Evolutionary conservation across 2,797 vertebrate genomes (phyloP).

Genomic region (Gephyroberyx darwinii): DNA sequence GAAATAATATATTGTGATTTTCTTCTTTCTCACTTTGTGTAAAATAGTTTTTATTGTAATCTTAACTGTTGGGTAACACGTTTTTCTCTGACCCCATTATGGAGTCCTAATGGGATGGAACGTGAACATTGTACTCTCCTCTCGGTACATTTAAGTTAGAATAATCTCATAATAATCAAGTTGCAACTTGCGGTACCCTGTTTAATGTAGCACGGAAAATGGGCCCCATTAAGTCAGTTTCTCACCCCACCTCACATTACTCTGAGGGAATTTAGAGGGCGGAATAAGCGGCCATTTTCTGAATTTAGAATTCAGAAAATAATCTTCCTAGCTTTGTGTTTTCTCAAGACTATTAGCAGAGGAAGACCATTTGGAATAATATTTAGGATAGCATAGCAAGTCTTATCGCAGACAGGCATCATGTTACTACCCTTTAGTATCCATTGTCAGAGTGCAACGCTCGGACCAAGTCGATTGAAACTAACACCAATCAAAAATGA

Average conservation of each 20-base stretch:
- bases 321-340: conserved; percentile 15
- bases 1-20: conserved; percentile 78
- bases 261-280: conserved; percentile 28
- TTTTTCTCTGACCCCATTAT: not conserved
- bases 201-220: conserved; percentile 51
- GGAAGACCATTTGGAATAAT: conserved; percentile 14
- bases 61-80: not conserved
- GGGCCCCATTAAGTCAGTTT: conserved; percentile 36
- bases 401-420: conserved; percentile 11
- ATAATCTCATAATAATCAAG: conserved; percentile 38
- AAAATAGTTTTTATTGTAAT: conserved; percentile 5
- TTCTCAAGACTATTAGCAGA: conserved; percentile 16
- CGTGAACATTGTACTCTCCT: conserved; percentile 29
- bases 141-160: conserved; percentile 23
- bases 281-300: not conserved
- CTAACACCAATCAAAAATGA: conserved; percentile 19
- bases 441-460: not conserved
- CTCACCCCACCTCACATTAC: conserved; percentile 8
- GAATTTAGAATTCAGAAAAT: conserved; percentile 37
- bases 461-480: conserved; percentile 16
- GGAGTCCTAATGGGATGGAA: conserved; percentile 50
- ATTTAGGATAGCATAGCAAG: conserved; percentile 1
- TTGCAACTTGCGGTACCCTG: conserved; percentile 17
- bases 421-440: conserved; percentile 16
- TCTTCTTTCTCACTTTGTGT: conserved; percentile 35